phyloP scores from a whole-genome alignment of 2,113 vertebrate genomes.

The Pteronura brasiliensis region DNA sequence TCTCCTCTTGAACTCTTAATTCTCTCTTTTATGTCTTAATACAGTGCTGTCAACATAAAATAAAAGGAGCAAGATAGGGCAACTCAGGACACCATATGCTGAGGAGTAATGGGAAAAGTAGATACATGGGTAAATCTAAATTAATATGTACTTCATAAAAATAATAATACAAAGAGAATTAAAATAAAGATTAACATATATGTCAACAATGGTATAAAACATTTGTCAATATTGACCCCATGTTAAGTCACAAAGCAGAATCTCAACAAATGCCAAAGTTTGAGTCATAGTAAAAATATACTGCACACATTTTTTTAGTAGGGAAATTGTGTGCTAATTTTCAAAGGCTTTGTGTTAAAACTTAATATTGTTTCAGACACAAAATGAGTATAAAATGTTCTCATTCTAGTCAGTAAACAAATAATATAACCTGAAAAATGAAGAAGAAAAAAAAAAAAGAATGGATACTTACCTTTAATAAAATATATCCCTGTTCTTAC shows the following conservation, averaged over 20 bases:
- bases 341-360: neutral
- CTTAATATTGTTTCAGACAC: neutral
- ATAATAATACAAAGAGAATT: neutral
- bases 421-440: neutral
- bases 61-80: neutral
- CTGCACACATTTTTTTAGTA: neutral
- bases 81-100: neutral
- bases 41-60: neutral
- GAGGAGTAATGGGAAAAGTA: neutral
- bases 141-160: neutral
- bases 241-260: neutral
- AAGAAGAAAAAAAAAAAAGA: neutral
- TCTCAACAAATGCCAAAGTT: neutral
- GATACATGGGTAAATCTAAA: neutral
- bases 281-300: neutral
- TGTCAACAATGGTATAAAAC: neutral
- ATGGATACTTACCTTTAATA: neutral
- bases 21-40: conserved; percentile 10
- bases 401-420: neutral
- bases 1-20: neutral
- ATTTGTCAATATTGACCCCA: neutral
- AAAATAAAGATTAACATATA: neutral
- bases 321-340: neutral
- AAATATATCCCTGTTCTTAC: neutral
- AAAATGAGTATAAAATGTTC: neutral